A percentile compares a stretch with the other conserved stretches of the same genome.
Evolutionary conservation across 2,797 vertebrate genomes (phyloP).

Genomic region (Melanotaenia boesemani): DNA sequence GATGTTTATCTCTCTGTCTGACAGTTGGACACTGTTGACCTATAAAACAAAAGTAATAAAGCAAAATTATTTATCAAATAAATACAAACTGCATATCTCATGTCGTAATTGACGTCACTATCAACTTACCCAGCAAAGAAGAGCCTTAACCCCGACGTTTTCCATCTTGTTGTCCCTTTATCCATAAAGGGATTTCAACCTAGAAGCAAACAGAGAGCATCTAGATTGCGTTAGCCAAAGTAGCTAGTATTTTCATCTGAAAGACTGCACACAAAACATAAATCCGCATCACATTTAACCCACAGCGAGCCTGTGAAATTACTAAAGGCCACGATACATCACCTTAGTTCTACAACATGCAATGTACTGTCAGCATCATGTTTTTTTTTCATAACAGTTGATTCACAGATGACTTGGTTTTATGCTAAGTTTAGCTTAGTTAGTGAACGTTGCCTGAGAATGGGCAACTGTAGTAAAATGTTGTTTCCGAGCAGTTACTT

Average conservation of each 20-base stretch:
- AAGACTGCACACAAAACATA: background rate
- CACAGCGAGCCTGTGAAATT: too few relatives aligned
- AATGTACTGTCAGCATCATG: background rate
- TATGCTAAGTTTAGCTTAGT: background rate
- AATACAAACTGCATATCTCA: too few relatives aligned
- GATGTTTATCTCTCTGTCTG: constrained; percentile 64
- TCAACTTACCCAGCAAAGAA: constrained; percentile 72
- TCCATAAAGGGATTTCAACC: constrained; percentile 43
- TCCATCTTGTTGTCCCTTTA: constrained; percentile 55
- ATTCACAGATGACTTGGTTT: background rate
- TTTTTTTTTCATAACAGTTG: background rate
- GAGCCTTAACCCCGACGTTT: constrained; percentile 68
- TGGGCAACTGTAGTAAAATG: background rate
- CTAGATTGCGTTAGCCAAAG: background rate
- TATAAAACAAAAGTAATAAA: constrained; percentile 50
- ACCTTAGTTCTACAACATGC: background rate
- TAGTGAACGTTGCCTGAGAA: background rate
- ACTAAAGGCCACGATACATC: background rate
- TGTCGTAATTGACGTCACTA: accelerated
- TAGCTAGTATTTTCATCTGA: background rate
- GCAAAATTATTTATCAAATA: background rate
- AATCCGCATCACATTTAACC: background rate
- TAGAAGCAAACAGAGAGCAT: background rate
- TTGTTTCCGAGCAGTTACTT: constrained; percentile 3
- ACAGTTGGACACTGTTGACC: constrained; percentile 86